Evolutionary conservation across 2,888 invertebrate species (phyloP), one percentile per base, ranked within the genome.

Genomic region (Electrophaes corylata): DNA sequence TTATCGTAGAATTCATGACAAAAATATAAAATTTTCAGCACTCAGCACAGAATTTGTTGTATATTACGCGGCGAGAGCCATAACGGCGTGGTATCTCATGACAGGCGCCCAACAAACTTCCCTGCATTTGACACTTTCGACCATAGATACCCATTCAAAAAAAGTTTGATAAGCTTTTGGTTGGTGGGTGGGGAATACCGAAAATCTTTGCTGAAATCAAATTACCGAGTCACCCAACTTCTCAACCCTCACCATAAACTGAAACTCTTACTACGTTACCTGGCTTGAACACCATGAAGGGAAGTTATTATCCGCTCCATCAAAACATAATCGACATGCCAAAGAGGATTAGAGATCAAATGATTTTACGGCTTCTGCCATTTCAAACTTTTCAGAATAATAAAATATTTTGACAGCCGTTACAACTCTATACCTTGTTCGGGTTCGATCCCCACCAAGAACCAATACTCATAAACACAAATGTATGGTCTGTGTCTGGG

Each of bases 221-320:
- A 20, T 5, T 20, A 35, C 3, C 14, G 14, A 12, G 35, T 3
- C 11, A 1, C 11, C n/a, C 3, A 31, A 31, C 31, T 29, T 29
- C 29, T 31, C 31, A 31, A 31, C 35, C 35, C 4, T 12, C 12
- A 35, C 4, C 6, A 4, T 35, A 12, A n/a, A n/a, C 31, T 3
- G 1, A 26, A 11, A 11, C n/a, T 3, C 31, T 12, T 4, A 35
- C 35, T 35, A 12, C 16, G 3, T 40, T 0, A 33, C 1, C 3
- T 33, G 11, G n/a, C n/a, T n/a, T n/a, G n/a, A n/a, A n/a, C n/a
- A n/a, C n/a, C n/a, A 33, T 11, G n/a, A n/a, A 33, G 33, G 10
- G 40, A 20, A 41, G 20, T n/a, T n/a, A 26, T 19, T n/a, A 45
- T 33, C n/a, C 31, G 19, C 16, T 29, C 11, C 45, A 35, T 47